Conservation (phyloP, 2,888 invertebrate genomes). For the Melieria crassipennis region DNA sequence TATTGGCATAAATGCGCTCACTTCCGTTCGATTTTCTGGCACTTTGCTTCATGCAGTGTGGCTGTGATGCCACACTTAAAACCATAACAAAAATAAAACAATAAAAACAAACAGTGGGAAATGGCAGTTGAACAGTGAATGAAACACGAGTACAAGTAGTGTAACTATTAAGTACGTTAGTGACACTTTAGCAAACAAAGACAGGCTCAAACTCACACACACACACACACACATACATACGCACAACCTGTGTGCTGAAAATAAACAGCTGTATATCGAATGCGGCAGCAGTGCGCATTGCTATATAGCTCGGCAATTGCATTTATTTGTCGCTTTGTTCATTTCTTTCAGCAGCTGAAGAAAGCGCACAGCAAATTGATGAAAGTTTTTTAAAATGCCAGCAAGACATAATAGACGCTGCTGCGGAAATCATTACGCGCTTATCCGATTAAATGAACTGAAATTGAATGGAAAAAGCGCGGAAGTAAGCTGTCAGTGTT, state of each 20-base stretch:
- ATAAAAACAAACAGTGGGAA: no score
- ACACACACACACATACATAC: slow-evolving; percentile 7
- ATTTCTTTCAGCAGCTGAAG: not conserved
- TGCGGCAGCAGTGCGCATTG: not conserved
- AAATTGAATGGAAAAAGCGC: slow-evolving; percentile 26
- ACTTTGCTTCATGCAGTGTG: no score
- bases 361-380: not conserved
- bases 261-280: not conserved
- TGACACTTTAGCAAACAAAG: no score
- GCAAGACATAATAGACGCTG: not conserved
- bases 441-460: slow-evolving; percentile 18
- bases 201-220: not conserved
- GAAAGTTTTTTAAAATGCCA: no score
- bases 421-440: slow-evolving; percentile 22
- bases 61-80: no score
- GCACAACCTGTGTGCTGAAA: not conserved
- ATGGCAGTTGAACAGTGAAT: no score
- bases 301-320: not conserved
- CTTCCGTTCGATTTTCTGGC: no score
- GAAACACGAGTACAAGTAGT: no score
- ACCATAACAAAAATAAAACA: no score
- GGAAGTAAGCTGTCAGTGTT: slow-evolving; percentile 19
- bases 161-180: no score
- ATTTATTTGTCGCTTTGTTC: not conserved
- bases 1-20: no score